Base-by-base conservation (phyloP, 1,140 invertebrate species). In the Capitella teleta region DNA sequence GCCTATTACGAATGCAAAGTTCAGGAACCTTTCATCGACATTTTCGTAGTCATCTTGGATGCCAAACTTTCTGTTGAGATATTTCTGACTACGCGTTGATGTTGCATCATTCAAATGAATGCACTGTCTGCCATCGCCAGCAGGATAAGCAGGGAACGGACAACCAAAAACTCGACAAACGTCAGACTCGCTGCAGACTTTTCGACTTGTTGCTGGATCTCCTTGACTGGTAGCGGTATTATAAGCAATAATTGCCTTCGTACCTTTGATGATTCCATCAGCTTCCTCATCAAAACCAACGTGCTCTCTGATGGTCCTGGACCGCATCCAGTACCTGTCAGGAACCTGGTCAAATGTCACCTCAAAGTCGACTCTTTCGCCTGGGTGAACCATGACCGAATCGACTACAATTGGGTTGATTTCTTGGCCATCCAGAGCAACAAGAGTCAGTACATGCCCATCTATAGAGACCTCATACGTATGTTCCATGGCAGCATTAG, bases 281-380 rank as follows among this genome's bases (percentile, higher is more conserved):
- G 21, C 16, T n/a, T 24, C 8, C 21, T 21, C 23, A 26, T 47
- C 18, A 5, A 26, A 32, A 21, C 45, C 45, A 8, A 19, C 18
- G 8, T 19, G 12, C 23, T 41, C 18, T 41, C 21, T 12, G 38
- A 40, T 40, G 38, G 8, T 24, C 10, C 19, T 55, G 14, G 42
- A 21, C 5, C 42, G 42, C 25, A 44, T 16, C 42, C 42, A 44
- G 28, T 25, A 44, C 16, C 18, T 25, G 21, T 26, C 42, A 21
- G 21, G 23, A 21, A 26, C 18, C n/a, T 44, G 21, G 26, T 23
- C 18, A 4, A 26, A 16, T 26, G 42, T 24, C 18, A 44, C n/a
- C 42, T 45, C 47, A 26, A 49, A 49, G 24, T 49, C 47, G 18
- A 41, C 36, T n/a, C 16, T 49, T 19, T 49, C 47, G 24, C 47